Evolutionary conservation across 2,797 vertebrate genomes (phyloP).

Genomic region (Eurystomus glaucurus): DNA sequence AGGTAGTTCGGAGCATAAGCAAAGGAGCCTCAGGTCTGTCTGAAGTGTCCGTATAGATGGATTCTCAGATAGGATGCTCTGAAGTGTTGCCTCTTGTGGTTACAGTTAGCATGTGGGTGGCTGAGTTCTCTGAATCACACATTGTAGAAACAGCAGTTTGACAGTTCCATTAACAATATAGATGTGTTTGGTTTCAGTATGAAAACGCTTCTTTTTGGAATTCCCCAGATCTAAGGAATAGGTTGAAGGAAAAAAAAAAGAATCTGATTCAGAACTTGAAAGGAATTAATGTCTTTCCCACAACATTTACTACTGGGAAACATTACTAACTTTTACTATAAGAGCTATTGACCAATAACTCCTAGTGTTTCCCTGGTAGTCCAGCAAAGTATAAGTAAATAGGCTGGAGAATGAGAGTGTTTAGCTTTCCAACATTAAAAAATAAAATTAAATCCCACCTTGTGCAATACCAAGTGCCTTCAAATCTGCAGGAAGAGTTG

Average conservation of each 20-base stretch:
- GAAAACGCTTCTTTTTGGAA: conserved; percentile 53
- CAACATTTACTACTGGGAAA: conserved; percentile 62
- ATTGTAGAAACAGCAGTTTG: conserved; percentile 61
- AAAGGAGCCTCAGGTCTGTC: conserved; percentile 65
- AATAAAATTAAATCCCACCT: neutral
- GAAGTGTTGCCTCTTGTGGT: conserved; percentile 69
- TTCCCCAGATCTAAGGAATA: conserved; percentile 45
- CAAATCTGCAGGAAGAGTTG: neutral
- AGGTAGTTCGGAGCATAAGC: conserved; percentile 7
- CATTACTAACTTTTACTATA: conserved; percentile 48
- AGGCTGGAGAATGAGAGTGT: neutral
- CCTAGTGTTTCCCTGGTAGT: conserved; percentile 31
- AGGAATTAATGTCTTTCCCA: conserved; percentile 55
- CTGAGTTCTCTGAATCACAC: conserved; percentile 65
- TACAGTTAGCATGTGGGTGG: conserved; percentile 63
- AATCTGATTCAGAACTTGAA: conserved; percentile 52
- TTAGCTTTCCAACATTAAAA: neutral
- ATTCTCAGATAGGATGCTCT: conserved; percentile 60
- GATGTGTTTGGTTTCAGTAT: conserved; percentile 41
- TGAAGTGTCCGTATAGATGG: conserved; percentile 59
- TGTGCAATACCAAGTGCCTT: neutral
- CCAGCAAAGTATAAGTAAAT: neutral
- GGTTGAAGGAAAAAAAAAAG: conserved; percentile 12
- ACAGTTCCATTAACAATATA: conserved; percentile 51
- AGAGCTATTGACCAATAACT: conserved; percentile 40